Conservation (phyloP, 2,888 invertebrate genomes). For the Macropis europaea region DNA sequence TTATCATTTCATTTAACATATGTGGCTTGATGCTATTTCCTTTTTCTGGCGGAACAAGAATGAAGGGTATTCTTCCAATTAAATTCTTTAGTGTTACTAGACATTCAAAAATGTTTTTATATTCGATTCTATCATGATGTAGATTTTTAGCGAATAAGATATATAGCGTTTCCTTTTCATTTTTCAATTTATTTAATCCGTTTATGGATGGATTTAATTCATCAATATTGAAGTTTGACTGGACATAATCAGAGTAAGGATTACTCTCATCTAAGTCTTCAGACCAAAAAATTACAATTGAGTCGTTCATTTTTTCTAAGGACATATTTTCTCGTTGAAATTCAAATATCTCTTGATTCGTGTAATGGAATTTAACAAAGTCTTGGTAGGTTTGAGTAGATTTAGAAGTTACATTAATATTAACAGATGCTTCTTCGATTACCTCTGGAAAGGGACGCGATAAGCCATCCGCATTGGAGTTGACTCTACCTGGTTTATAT, state of each 20-base stretch:
- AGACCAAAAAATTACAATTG: conserved; percentile 16
- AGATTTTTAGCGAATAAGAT: not conserved
- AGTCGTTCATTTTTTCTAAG: not conserved
- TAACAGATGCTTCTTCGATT: not conserved
- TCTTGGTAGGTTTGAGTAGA: not conserved
- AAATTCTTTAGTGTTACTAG: too few relatives aligned
- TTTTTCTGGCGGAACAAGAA: too few relatives aligned
- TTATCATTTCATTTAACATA: conserved; percentile 3
- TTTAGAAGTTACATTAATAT: not conserved
- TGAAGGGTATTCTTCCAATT: too few relatives aligned
- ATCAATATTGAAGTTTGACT: not conserved
- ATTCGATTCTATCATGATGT: not conserved
- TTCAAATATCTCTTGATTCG: not conserved
- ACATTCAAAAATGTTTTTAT: conserved; percentile 7
- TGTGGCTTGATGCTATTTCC: not conserved
- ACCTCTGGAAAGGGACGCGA: not conserved
- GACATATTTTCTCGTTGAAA: not conserved
- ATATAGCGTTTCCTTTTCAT: not conserved
- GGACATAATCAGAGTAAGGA: not conserved
- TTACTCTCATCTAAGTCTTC: conserved; percentile 12
- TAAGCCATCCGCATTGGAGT: conserved; percentile 1
- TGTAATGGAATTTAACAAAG: conserved; percentile 17
- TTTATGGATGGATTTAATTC: not conserved
- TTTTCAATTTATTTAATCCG: not conserved
- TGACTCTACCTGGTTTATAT: too few relatives aligned